Evolutionary conservation across 2,797 vertebrate species (phyloP), one percentile per base, ranked within the genome.

Genomic region (Neosilurus hyrtlii): DNA sequence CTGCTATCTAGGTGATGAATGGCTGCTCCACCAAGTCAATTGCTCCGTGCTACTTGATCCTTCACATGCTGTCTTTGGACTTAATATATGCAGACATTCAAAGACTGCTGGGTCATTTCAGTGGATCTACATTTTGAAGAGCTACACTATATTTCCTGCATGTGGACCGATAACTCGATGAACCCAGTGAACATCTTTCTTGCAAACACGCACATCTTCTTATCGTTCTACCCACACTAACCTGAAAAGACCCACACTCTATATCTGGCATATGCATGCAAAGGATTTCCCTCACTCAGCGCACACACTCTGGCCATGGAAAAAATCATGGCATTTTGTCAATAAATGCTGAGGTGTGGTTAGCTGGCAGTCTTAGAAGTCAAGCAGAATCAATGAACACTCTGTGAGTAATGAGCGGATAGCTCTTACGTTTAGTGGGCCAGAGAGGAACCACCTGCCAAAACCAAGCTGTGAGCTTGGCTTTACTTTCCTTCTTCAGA

Each of bases 1-100:
- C 91, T 90, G 85, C 90, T 90, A 89, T 92, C 91, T 91, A 79
- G 9, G 87, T 94, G 93, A 95, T 94, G 93, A 93, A 94, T 94
- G 92, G 92, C 91, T 88, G 89, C 91, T 91, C 90, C 90, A 90
- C 92, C 90, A 90, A 91, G 91, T 92, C 89, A 90, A 87, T 88
- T 89, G 90, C 85, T 88, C 86, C 85, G 87, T 85, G 84, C 85
- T 76, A 70, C 78, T 35, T 81, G 62, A 70, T 81, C 54, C 74
- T 57, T 71, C 70, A 80, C 70, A 51, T 77, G 57, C 70, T 26
- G 51, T 72, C 80, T 79, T 75, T 57, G 59, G 74, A 76, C 75
- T 81, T 77, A 61, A 86, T 75, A 70, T 57, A 84, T 7, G 6
- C 51, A 43, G 81, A 84, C 77, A 37, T 71, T 77, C 62, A 67